A percentile compares a stretch with the other conserved stretches of the same genome.
Evolutionary conservation across 2,888 invertebrate genomes (phyloP).

Genomic region (Agrochola circellaris): DNA sequence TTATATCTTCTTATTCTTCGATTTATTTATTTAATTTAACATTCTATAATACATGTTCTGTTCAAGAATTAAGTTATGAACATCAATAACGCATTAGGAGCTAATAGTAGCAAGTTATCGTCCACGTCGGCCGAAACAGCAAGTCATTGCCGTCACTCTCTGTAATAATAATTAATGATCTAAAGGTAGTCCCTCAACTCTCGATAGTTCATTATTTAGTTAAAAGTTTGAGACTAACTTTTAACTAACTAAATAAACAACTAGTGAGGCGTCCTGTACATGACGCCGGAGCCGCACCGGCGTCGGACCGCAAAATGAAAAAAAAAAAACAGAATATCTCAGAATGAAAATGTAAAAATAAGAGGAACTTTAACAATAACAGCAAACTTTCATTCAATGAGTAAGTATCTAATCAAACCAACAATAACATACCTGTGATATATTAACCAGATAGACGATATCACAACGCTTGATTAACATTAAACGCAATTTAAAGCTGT

Average conservation of each 20-base stretch:
- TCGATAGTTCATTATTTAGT: slow-evolving; percentile 20
- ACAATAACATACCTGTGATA: neutral
- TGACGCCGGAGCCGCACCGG: too few species aligned
- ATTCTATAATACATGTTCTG: neutral
- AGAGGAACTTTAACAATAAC: too few species aligned
- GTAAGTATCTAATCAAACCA: neutral
- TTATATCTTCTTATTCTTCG: neutral
- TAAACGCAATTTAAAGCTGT: neutral
- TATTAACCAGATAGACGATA: neutral
- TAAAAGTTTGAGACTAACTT: slow-evolving; percentile 23
- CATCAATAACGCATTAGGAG: slow-evolving; percentile 49
- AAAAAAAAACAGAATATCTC: too few species aligned
- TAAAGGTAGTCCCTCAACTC: slow-evolving; percentile 4
- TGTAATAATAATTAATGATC: slow-evolving; percentile 46
- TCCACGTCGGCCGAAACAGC: slow-evolving; percentile 1
- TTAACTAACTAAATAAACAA: slow-evolving; percentile 29
- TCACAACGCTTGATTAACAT: neutral
- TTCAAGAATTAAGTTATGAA: slow-evolving; percentile 1
- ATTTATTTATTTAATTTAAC: neutral
- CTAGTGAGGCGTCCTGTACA: too few species aligned
- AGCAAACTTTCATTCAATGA: too few species aligned
- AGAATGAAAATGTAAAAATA: too few species aligned
- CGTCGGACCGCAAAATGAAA: too few species aligned
- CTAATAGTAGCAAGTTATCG: slow-evolving; percentile 21
- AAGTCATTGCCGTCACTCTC: slow-evolving; percentile 36